phyloP scores from a whole-genome alignment of 1,140 invertebrate genomes.

The Phymastichus coffea region DNA sequence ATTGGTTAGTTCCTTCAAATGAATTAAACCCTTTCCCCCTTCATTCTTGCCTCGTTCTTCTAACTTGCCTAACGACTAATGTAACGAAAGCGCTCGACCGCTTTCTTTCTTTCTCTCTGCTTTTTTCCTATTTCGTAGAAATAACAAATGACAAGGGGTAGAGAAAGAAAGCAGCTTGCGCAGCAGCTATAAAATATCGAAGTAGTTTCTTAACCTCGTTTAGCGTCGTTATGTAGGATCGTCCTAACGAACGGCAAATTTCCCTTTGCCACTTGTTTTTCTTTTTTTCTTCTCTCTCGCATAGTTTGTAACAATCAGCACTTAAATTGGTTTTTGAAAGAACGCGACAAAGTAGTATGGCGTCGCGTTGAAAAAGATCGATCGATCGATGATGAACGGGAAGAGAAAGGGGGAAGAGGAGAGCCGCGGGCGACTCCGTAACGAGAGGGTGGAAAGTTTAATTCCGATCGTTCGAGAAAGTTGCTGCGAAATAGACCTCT shows the following conservation, averaged over 20 bases:
- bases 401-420: no score
- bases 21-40: no score
- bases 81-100: no score
- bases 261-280: not conserved
- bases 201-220: not conserved
- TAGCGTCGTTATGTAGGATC: no score
- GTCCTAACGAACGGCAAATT: conserved; percentile 8
- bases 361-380: conserved; percentile 11
- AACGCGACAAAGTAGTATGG: not conserved
- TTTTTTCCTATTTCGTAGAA: no score
- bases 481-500: conserved; percentile 20
- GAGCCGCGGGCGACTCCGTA: conserved; percentile 7
- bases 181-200: not conserved
- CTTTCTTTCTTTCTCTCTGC: no score
- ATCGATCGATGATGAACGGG: conserved; percentile 19
- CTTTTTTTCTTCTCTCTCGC: not conserved
- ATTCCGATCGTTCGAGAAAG: conserved; percentile 30
- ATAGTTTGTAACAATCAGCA: conserved; percentile 9
- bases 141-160: no score
- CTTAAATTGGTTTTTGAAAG: conserved; percentile 25
- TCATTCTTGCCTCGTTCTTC: no score
- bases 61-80: no score
- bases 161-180: no score
- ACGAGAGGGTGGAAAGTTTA: conserved; percentile 35
- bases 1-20: no score